phyloP scores from a whole-genome alignment of 1,140 invertebrate genomes.

The Chrysopa pallens region DNA sequence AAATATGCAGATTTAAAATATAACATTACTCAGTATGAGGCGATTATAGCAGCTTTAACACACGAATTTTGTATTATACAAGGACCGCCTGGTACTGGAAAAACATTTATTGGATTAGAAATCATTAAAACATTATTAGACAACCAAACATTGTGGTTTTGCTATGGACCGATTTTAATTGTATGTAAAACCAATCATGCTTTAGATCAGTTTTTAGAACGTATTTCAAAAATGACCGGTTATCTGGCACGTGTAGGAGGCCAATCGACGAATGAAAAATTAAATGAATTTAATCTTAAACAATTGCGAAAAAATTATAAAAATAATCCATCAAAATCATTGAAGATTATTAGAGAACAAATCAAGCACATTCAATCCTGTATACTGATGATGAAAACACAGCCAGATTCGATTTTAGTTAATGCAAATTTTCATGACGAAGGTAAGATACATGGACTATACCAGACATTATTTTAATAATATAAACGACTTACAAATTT shows the following conservation, averaged over 20 bases:
- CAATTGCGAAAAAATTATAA: too few species aligned
- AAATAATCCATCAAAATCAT: too few species aligned
- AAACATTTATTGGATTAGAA: conserved; percentile 56
- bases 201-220: conserved; percentile 75
- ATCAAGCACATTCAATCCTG: too few species aligned
- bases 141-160: conserved; percentile 17
- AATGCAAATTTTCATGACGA: too few species aligned
- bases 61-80: conserved; percentile 57
- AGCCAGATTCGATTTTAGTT: too few species aligned
- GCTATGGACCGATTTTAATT: conserved; percentile 41
- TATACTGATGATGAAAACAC: too few species aligned
- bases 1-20: too few species aligned
- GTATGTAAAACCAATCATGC: conserved; percentile 80
- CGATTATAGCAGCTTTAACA: conserved; percentile 35
- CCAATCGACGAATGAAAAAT: conserved; percentile 37
- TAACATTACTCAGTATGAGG: conserved; percentile 27
- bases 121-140: conserved; percentile 37
- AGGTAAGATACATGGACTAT: too few species aligned
- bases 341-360: too few species aligned
- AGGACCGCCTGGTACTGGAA: conserved; percentile 63
- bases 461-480: too few species aligned
- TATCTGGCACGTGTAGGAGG: conserved; percentile 54
- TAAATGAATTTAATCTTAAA: conserved; percentile 28
- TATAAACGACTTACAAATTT: too few species aligned
- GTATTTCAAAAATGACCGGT: conserved; percentile 31